phyloP scores from a whole-genome alignment of 2,888 invertebrate species.

The Hirtodrosophila confusa region DNA sequence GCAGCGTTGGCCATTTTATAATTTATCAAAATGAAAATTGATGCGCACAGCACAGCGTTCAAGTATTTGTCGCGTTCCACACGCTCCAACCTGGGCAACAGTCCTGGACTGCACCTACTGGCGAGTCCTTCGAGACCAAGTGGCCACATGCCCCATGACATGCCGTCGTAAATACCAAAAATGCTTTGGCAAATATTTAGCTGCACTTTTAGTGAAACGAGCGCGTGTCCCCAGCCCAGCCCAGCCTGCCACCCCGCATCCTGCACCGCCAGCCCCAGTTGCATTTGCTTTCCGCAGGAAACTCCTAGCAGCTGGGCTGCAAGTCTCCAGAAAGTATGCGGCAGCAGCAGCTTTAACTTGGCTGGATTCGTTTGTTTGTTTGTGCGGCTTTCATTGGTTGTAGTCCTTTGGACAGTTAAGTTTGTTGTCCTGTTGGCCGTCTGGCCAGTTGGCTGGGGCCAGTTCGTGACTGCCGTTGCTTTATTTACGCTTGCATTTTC shows the following conservation, averaged over 20 bases:
- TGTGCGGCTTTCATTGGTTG: conserved; percentile 22
- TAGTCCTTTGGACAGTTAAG: conserved; percentile 20
- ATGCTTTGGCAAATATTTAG: conserved; percentile 76
- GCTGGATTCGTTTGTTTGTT: conserved; percentile 13
- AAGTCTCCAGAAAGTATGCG: conserved; percentile 37
- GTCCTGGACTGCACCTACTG: conserved; percentile 33
- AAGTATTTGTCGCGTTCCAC: conserved; percentile 45
- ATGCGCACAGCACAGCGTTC: conserved; percentile 46
- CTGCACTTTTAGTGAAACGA: conserved; percentile 71
- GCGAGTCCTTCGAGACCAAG: conserved; percentile 35
- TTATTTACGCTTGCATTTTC: conserved; percentile 77
- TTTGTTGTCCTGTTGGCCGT: conserved; percentile 26
- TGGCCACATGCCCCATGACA: conserved; percentile 66
- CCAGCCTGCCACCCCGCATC: neutral
- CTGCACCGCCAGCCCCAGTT: no score
- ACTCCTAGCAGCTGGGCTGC: conserved; percentile 5
- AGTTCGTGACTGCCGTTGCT: conserved; percentile 66
- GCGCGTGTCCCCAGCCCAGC: conserved; percentile 16
- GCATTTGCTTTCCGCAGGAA: neutral
- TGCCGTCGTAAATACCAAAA: conserved; percentile 77
- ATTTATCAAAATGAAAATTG: conserved; percentile 81
- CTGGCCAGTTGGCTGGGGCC: neutral
- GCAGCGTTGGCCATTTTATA: conserved; percentile 65
- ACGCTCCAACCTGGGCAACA: conserved; percentile 23
- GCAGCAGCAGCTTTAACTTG: conserved; percentile 40